Evolutionary conservation across 1,140 invertebrate species (phyloP).

Genomic region (Lordiphosa stackelbergi): DNA sequence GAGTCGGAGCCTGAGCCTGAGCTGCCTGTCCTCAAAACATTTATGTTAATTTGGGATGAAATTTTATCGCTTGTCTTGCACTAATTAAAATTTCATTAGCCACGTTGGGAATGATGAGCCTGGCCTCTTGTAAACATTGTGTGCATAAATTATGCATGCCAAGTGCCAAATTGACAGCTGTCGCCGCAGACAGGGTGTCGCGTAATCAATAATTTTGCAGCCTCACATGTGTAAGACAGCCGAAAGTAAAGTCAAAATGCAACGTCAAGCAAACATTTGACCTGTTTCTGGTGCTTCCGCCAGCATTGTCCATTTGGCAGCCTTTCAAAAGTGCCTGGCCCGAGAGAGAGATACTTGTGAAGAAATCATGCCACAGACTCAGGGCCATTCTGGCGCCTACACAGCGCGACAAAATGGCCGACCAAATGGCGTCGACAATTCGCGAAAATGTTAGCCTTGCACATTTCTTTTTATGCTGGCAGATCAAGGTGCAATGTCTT

Average conservation of each 20-base stretch:
- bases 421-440: slow-evolving; percentile 50
- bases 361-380: slow-evolving; percentile 42
- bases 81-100: slow-evolving; percentile 73
- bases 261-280: slow-evolving; percentile 1
- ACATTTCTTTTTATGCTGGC: slow-evolving; percentile 1
- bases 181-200: slow-evolving; percentile 26
- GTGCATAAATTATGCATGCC: slow-evolving; percentile 67
- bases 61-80: slow-evolving; percentile 68
- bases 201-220: slow-evolving; percentile 43
- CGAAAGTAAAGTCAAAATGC: no score
- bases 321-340: slow-evolving; percentile 53
- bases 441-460: slow-evolving; percentile 23
- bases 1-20: background rate
- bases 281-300: slow-evolving; percentile 5
- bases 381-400: slow-evolving; percentile 59
- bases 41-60: slow-evolving; percentile 52
- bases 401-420: slow-evolving; percentile 55
- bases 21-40: slow-evolving; percentile 1
- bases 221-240: background rate
- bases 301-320: slow-evolving; percentile 54
- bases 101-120: slow-evolving; percentile 22
- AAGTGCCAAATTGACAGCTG: slow-evolving; percentile 56
- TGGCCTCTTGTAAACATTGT: slow-evolving; percentile 24
- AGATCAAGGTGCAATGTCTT: slow-evolving; percentile 40
- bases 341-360: slow-evolving; percentile 23